phyloP scores from a whole-genome alignment of 1,140 invertebrate species.

The Brachionus paranguensis region DNA sequence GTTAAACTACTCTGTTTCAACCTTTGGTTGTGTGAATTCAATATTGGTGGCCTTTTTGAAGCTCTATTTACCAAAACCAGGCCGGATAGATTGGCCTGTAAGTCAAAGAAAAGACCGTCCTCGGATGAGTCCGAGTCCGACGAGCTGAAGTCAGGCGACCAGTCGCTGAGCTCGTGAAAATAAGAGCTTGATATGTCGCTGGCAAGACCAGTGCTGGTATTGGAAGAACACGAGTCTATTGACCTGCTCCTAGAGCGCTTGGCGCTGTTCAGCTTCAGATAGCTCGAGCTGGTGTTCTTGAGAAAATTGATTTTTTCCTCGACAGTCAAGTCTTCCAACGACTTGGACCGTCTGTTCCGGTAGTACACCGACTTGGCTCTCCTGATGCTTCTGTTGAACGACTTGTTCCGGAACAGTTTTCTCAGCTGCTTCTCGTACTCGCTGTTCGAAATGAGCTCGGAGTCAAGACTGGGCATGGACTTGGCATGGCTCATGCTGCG shows the following conservation, averaged over 20 bases:
- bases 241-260: not conserved
- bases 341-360: conserved; percentile 1
- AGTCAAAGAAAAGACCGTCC: not conserved
- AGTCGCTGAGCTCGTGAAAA: conserved; percentile 37
- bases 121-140: conserved; percentile 29
- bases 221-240: not conserved
- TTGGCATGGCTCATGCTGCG: not conserved
- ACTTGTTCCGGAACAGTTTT: conserved; percentile 3
- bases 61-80: conserved; percentile 6
- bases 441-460: not conserved
- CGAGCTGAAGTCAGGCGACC: conserved; percentile 26
- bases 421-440: conserved; percentile 11
- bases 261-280: not conserved
- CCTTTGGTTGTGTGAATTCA: no score
- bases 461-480: conserved; percentile 2
- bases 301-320: conserved; percentile 24
- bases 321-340: conserved; percentile 15
- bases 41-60: not conserved
- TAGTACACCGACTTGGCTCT: conserved; percentile 33
- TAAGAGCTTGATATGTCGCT: conserved; percentile 38
- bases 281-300: not conserved
- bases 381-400: conserved; percentile 1
- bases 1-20: no score
- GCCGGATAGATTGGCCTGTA: not conserved
- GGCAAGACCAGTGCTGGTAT: not conserved